Conservation (phyloP, 2,113 vertebrate species). For the Oriolus oriolus region DNA sequence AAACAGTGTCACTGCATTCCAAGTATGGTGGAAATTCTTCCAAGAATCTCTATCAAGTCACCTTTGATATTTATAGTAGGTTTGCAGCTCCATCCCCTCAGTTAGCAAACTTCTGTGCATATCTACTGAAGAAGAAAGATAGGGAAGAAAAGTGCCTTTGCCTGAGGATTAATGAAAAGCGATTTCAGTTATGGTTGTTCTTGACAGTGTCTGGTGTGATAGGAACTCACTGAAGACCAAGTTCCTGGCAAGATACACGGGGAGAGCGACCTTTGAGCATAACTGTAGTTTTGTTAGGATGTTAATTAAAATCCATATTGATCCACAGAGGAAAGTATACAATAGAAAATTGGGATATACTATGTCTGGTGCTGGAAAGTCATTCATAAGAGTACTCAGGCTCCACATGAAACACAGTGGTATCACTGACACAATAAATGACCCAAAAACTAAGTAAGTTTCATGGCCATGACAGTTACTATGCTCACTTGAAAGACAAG, state of each 20-base stretch:
- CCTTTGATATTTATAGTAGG: constrained; percentile 50
- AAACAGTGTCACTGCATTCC: constrained; percentile 23
- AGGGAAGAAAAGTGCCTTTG: not conserved
- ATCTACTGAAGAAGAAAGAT: not conserved
- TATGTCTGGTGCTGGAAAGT: not conserved
- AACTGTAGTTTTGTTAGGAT: not conserved
- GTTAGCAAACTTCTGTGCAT: constrained; percentile 38
- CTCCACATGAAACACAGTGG: not conserved
- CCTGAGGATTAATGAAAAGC: not conserved
- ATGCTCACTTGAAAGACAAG: constrained; percentile 14
- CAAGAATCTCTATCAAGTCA: constrained; percentile 40
- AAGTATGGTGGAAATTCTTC: constrained; percentile 50
- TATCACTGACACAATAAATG: not conserved
- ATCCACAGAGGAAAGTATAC: not conserved
- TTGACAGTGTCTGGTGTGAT: not conserved
- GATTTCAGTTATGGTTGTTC: constrained; percentile 2
- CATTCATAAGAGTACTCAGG: constrained; percentile 5
- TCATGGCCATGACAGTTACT: not conserved
- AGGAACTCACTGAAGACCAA: constrained; percentile 10
- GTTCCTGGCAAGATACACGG: not conserved
- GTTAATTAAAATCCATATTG: constrained; percentile 46
- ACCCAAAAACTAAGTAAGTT: not conserved
- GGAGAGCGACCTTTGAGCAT: not conserved
- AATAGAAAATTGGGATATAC: constrained; percentile 20
- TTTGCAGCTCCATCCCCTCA: constrained; percentile 19